Conservation (phyloP, 2,797 vertebrate species). For the Atherinosoma microstoma region DNA sequence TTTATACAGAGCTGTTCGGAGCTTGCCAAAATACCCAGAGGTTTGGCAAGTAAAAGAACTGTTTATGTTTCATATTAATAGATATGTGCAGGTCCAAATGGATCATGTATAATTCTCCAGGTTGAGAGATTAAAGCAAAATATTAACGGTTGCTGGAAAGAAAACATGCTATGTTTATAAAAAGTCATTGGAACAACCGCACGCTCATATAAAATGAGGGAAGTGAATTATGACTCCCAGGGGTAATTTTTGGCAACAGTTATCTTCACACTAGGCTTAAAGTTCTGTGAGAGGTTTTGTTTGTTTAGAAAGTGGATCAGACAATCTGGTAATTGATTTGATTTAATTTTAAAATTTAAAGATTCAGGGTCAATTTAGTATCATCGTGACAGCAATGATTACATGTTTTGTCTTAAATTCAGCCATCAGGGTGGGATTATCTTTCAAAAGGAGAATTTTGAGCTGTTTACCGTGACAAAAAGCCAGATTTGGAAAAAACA, state of each 20-base stretch:
- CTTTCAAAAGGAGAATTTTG: neutral
- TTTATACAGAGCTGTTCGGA: neutral
- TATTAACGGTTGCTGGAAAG: neutral
- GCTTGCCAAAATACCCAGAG: neutral
- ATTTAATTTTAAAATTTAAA: neutral
- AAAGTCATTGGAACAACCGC: neutral
- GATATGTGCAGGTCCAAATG: no score
- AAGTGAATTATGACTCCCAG: neutral
- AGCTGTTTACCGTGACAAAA: neutral
- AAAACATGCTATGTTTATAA: neutral
- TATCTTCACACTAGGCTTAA: neutral
- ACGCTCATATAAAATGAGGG: neutral
- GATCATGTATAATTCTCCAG: neutral
- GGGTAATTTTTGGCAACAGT: neutral
- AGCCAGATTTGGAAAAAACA: neutral
- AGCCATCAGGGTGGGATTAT: no score
- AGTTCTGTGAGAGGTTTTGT: neutral
- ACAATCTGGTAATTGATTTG: neutral
- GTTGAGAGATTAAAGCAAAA: neutral
- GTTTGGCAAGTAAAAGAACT: neutral
- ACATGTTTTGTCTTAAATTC: neutral
- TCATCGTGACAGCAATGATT: neutral
- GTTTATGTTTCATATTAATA: neutral
- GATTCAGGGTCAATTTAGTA: neutral
- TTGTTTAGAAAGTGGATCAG: neutral